A percentile compares a stretch with the other conserved stretches of the same genome.
Evolutionary conservation across 2,113 vertebrate genomes (phyloP).

Genomic region (Thymallus thymallus): DNA sequence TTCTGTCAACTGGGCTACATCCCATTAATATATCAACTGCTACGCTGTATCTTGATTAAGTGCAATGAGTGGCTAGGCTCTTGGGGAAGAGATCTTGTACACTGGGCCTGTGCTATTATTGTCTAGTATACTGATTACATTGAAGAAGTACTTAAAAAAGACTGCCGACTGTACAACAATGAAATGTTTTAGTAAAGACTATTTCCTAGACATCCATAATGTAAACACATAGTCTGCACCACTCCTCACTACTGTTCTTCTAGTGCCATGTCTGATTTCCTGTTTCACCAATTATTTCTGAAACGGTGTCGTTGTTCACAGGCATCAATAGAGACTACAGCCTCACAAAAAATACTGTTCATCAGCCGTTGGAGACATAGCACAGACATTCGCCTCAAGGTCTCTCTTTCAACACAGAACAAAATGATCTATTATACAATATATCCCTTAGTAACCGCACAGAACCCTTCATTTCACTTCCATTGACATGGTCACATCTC

Average conservation of each 20-base stretch:
- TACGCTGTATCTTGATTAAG: background rate
- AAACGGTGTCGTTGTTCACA: background rate
- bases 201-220: background rate
- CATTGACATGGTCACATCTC: background rate
- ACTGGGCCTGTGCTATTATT: background rate
- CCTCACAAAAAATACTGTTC: background rate
- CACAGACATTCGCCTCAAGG: background rate
- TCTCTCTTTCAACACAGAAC: background rate
- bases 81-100: background rate
- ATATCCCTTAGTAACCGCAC: background rate
- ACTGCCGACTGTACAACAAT: background rate
- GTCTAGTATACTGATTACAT: background rate
- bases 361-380: no score
- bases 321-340: background rate
- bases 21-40: background rate
- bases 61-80: background rate
- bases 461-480: background rate
- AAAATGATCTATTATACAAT: background rate
- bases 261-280: background rate
- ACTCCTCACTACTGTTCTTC: background rate
- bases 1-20: background rate
- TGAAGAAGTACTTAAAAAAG: background rate
- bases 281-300: background rate
- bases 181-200: background rate
- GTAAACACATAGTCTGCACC: no score